phyloP scores from a whole-genome alignment of 2,113 vertebrate genomes.

The Empidonax traillii region DNA sequence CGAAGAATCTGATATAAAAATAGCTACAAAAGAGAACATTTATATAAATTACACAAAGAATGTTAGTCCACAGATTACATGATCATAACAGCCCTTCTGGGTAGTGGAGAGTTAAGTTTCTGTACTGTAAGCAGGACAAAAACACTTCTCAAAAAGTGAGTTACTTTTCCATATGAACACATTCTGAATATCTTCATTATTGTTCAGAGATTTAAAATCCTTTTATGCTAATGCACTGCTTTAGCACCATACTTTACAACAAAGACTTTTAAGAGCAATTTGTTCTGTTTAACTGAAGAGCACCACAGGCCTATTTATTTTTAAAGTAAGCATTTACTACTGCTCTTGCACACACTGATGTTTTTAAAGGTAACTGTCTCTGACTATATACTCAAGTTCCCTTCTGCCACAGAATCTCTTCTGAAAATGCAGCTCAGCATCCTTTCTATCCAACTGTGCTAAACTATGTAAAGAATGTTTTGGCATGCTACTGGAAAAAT shows the following conservation, averaged over 20 bases:
- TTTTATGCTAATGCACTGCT: neutral
- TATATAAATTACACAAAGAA: constrained; percentile 8
- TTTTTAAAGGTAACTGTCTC: neutral
- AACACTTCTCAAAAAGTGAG: neutral
- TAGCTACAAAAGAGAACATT: constrained; percentile 78
- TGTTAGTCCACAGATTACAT: neutral
- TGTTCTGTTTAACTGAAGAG: neutral
- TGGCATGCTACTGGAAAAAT: neutral
- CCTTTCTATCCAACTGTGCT: neutral
- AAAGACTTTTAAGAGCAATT: neutral
- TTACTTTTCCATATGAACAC: neutral
- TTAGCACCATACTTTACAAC: neutral
- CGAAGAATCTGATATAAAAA: constrained; percentile 98
- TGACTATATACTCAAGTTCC: neutral
- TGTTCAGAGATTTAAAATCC: neutral
- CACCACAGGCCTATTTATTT: neutral
- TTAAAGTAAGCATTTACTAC: neutral
- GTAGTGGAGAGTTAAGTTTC: neutral
- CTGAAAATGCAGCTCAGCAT: neutral
- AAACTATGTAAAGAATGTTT: accelerated
- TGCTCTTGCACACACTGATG: neutral
- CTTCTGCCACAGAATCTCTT: neutral
- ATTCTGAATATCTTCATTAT: neutral
- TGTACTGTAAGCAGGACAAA: neutral
- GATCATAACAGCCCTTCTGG: neutral